These are phyloP conservation scores for Agraylea sexmaculata DNA, from an alignment of 1,140 invertebrate genomes.

Conservation along the genomic window DNA sequence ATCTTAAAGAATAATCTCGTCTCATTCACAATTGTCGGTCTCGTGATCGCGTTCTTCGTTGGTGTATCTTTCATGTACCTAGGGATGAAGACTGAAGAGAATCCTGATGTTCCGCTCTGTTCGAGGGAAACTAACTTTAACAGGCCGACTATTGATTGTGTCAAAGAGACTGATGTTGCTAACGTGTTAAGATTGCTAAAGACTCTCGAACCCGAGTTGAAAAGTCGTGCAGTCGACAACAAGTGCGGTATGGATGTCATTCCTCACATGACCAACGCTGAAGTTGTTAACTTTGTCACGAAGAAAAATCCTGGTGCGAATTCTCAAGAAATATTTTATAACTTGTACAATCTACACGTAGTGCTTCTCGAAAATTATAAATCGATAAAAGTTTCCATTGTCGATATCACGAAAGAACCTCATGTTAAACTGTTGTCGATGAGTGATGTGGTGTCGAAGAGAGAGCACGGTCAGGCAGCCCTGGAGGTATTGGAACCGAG, in stretches of 20 bases:
- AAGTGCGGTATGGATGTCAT: constrained; percentile 42
- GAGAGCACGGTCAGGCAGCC: constrained; percentile 39
- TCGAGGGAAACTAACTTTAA: constrained; percentile 32
- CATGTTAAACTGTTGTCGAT: constrained; percentile 23
- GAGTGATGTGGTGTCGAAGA: constrained; percentile 41
- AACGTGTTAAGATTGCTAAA: constrained; percentile 47
- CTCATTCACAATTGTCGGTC: constrained; percentile 47
- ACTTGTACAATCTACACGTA: constrained; percentile 53
- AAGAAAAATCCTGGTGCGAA: constrained; percentile 27
- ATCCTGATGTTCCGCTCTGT: constrained; percentile 45
- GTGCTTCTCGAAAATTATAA: constrained; percentile 54
- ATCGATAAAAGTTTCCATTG: constrained; percentile 52
- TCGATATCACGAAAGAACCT: constrained; percentile 31
- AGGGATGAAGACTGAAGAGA: constrained; percentile 44
- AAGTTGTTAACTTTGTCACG: constrained; percentile 38
- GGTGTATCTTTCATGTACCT: constrained; percentile 52
- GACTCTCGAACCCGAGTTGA: constrained; percentile 45
- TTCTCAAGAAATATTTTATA: constrained; percentile 37
- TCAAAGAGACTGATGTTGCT: constrained; percentile 43
- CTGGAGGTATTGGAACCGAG: constrained; percentile 46
- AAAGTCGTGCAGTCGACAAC: constrained; percentile 40
- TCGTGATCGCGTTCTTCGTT: constrained; percentile 52
- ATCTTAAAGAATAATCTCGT: constrained; percentile 49
- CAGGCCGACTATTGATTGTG: constrained; percentile 45
- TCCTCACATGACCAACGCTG: constrained; percentile 44